A percentile compares a stretch with the other conserved stretches of the same genome.
Evolutionary conservation across 2,888 invertebrate species (phyloP).

Genomic region (Antitype chi): DNA sequence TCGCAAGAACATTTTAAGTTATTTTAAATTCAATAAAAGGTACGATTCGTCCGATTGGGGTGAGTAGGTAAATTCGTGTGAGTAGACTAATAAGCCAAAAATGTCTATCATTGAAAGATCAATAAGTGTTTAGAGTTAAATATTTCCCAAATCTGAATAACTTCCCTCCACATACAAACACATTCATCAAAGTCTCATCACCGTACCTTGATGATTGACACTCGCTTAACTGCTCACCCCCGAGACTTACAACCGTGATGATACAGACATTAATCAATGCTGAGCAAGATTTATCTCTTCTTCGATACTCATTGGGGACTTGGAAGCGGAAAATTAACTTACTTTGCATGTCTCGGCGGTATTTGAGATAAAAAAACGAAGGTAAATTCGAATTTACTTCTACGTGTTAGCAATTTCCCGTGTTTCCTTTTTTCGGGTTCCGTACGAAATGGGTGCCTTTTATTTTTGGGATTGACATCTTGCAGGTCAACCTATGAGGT

Average conservation of each 20-base stretch:
- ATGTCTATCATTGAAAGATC: no score
- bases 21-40: no score
- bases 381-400: constrained; percentile 10
- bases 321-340: constrained; percentile 44
- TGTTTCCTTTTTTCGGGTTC: not conserved
- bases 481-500: no score
- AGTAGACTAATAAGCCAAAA: no score
- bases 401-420: not conserved
- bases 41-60: no score
- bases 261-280: constrained; percentile 57
- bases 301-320: constrained; percentile 26
- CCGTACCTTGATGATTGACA: constrained; percentile 44
- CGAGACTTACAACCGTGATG: constrained; percentile 39
- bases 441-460: not conserved
- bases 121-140: no score
- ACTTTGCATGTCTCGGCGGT: constrained; percentile 33
- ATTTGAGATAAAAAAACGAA: constrained; percentile 24
- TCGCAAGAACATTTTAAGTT: no score
- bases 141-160: constrained; percentile 10
- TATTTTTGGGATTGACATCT: no score
- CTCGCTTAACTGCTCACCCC: constrained; percentile 45
- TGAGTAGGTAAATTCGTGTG: no score
- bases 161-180: not conserved
- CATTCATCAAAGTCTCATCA: constrained; percentile 50
- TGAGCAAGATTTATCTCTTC: constrained; percentile 51